phyloP scores from a whole-genome alignment of 2,113 vertebrate genomes.

The Eurystomus gularis region DNA sequence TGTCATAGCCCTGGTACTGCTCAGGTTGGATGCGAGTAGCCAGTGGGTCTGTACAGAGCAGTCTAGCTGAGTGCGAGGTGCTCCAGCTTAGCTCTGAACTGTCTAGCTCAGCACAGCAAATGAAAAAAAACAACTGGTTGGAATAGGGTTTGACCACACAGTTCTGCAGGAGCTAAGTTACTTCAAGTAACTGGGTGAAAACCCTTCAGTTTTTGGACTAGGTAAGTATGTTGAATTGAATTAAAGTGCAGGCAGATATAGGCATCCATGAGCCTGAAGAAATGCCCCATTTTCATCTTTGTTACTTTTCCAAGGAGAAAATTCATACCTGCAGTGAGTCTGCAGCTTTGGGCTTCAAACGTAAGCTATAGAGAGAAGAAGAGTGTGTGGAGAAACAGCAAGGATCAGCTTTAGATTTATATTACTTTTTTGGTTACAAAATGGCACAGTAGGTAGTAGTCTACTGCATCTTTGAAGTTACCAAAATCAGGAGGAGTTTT shows the following conservation, averaged over 20 bases:
- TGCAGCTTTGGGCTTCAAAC: slow-evolving; percentile 34
- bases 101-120: neutral
- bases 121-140: neutral
- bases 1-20: neutral
- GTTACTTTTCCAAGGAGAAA: slow-evolving; percentile 44
- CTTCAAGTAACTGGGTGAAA: neutral
- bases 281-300: neutral
- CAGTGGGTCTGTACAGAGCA: rapidly evolving
- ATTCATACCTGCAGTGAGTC: slow-evolving; percentile 4
- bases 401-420: neutral
- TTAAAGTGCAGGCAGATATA: neutral
- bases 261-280: neutral
- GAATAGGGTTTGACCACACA: neutral
- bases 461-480: neutral
- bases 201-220: neutral
- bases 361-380: neutral
- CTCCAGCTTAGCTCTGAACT: neutral
- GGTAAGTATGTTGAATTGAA: neutral
- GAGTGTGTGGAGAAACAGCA: neutral
- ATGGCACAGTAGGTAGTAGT: neutral
- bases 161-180: neutral
- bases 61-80: neutral
- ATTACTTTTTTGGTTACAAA: slow-evolving; percentile 22
- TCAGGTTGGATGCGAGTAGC: neutral
- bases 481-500: neutral